Percentiles rank a stretch among this genome's conserved stretches.
These are phyloP conservation scores for Rhagium mordax DNA, from an alignment of 2,888 invertebrate genomes.

Conservation along the genomic window DNA sequence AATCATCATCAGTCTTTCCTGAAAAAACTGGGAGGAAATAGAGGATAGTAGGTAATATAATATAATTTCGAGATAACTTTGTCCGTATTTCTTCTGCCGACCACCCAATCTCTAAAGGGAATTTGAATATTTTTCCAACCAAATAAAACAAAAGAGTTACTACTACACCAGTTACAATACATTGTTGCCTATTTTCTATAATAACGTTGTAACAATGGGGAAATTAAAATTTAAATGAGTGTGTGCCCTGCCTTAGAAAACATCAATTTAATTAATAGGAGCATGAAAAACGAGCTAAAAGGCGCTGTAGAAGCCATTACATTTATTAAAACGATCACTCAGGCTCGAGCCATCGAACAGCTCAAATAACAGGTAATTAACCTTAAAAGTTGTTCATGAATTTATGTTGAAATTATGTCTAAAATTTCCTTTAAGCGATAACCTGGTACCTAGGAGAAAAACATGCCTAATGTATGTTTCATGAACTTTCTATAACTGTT, in stretches of 20 bases:
- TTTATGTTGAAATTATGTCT: not conserved
- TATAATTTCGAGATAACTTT: too few relatives aligned
- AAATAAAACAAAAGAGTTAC: constrained; percentile 9
- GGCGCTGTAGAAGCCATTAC: constrained; percentile 22
- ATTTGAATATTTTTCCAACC: not conserved
- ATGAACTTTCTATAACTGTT: too few relatives aligned
- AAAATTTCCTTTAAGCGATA: too few relatives aligned
- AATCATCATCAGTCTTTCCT: too few relatives aligned
- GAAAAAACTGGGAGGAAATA: too few relatives aligned
- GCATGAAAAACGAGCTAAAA: constrained; percentile 27
- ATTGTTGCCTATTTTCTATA: not conserved
- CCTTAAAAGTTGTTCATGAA: not conserved
- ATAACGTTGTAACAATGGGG: constrained; percentile 5
- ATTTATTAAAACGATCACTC: constrained; percentile 26
- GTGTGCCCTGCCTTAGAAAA: constrained; percentile 19
- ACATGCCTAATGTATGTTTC: too few relatives aligned
- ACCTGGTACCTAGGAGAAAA: too few relatives aligned
- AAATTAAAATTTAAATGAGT: constrained; percentile 27
- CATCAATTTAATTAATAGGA: constrained; percentile 26
- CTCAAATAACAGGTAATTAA: not conserved
- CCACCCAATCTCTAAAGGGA: not conserved
- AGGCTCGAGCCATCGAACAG: not conserved
- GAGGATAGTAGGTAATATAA: too few relatives aligned
- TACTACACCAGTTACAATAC: not conserved
- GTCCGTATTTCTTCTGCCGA: not conserved